Percentiles rank a stretch among this genome's conserved stretches.
Evolutionary conservation across 2,113 vertebrate species (phyloP).

Genomic region (Cavia aperea): DNA sequence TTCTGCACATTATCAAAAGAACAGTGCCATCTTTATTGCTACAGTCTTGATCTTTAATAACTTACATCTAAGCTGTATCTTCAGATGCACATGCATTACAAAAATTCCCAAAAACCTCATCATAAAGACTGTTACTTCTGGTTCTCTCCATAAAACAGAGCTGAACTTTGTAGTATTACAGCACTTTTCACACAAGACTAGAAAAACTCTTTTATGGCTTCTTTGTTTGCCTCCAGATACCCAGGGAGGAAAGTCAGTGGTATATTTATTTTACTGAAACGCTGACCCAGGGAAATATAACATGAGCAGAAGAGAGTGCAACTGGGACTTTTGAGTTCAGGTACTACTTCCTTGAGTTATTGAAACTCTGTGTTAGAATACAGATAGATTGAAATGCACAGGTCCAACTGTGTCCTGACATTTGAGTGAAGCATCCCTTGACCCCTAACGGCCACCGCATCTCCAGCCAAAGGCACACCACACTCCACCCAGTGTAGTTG

Average conservation of each 20-base stretch:
- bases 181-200: conserved; percentile 25
- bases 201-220: conserved; percentile 39
- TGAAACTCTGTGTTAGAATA: background rate
- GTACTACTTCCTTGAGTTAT: conserved; percentile 19
- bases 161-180: conserved; percentile 15
- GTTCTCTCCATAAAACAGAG: conserved; percentile 38
- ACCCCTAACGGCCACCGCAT: background rate
- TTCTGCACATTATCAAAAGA: conserved; percentile 52
- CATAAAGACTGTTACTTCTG: conserved; percentile 25
- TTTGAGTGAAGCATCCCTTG: conserved; percentile 20
- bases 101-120: conserved; percentile 57
- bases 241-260: background rate
- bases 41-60: conserved; percentile 47
- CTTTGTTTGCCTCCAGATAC: conserved; percentile 43
- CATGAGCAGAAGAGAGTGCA: background rate
- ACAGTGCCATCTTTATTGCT: conserved; percentile 54
- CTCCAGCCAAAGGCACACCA: background rate
- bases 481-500: background rate
- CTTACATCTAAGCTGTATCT: conserved; percentile 22
- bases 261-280: conserved; percentile 37
- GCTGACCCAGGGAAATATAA: conserved; percentile 33
- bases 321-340: background rate
- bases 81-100: conserved; percentile 44
- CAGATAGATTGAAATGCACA: background rate
- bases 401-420: background rate